phyloP scores from a whole-genome alignment of 2,888 invertebrate species.

The Palloptera scutellata region DNA sequence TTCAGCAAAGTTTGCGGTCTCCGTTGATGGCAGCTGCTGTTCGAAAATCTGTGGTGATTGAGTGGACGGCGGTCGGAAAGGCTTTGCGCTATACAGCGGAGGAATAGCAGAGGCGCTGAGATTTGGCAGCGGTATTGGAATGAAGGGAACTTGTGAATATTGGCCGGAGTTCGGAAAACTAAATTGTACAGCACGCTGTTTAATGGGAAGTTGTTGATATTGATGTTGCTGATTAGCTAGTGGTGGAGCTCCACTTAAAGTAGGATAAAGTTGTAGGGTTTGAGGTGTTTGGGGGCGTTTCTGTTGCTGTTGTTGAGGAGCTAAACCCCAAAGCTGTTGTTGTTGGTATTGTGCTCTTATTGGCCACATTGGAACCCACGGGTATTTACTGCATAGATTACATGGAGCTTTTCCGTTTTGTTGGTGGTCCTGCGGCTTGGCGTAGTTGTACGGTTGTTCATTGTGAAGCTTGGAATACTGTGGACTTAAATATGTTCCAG shows the following conservation, averaged over 20 bases:
- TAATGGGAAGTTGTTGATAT: slow-evolving; percentile 33
- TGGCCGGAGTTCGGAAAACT: slow-evolving; percentile 32
- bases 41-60: slow-evolving; percentile 47
- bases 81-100: slow-evolving; percentile 71
- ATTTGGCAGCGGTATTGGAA: slow-evolving; percentile 71
- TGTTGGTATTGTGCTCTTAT: slow-evolving; percentile 45
- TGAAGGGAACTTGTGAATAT: slow-evolving; percentile 39
- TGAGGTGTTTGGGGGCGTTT: slow-evolving; percentile 24
- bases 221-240: slow-evolving; percentile 21
- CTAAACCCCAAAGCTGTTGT: slow-evolving; percentile 30
- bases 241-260: neutral
- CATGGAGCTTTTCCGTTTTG: slow-evolving; percentile 69
- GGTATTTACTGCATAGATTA: slow-evolving; percentile 80
- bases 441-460: slow-evolving; percentile 47
- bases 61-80: slow-evolving; percentile 61
- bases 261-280: neutral
- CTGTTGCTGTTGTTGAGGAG: slow-evolving; percentile 32
- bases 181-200: slow-evolving; percentile 44
- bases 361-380: slow-evolving; percentile 79
- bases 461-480: slow-evolving; percentile 35
- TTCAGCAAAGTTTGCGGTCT: slow-evolving; percentile 45
- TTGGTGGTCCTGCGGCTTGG: slow-evolving; percentile 42
- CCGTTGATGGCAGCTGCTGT: slow-evolving; percentile 54
- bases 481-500: slow-evolving; percentile 33
- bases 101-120: slow-evolving; percentile 71